Conservation (phyloP, 2,888 invertebrate species). For the Microctonus aethiopoides region DNA sequence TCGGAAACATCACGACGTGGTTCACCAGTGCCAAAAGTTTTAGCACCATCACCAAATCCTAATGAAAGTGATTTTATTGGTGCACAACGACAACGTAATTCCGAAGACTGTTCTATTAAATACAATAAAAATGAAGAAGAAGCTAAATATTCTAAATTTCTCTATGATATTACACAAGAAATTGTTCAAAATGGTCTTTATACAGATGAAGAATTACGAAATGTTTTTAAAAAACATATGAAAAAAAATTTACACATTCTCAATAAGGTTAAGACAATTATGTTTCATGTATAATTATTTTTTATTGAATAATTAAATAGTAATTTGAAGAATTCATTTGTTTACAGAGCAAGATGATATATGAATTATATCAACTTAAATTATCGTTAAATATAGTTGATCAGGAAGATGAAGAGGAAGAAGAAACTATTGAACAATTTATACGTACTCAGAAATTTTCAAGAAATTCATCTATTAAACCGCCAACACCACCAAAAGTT, state of each 20-base stretch:
- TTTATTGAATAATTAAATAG: neutral
- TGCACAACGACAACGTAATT: neutral
- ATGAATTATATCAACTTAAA: conserved; percentile 66
- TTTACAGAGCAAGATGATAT: conserved; percentile 65
- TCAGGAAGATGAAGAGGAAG: conserved; percentile 57
- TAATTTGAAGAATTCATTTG: too few species aligned
- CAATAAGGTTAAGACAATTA: conserved; percentile 62
- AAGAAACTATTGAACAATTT: conserved; percentile 41
- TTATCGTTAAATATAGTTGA: conserved; percentile 64
- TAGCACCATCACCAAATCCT: neutral
- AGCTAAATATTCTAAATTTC: conserved; percentile 64
- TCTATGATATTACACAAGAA: conserved; percentile 70
- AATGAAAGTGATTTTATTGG: neutral
- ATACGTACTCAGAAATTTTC: conserved; percentile 40
- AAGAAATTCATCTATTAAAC: conserved; percentile 44
- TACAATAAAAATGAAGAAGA: conserved; percentile 46
- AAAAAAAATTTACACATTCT: conserved; percentile 67
- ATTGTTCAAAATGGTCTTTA: conserved; percentile 70
- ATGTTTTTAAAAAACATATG: conserved; percentile 69
- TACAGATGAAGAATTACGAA: conserved; percentile 69
- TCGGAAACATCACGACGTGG: conserved; percentile 32
- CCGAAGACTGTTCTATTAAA: neutral
- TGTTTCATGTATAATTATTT: neutral
- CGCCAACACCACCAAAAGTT: conserved; percentile 55
- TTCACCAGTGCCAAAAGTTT: conserved; percentile 24